Evolutionary conservation across 2,888 invertebrate genomes (phyloP).

Genomic region (Hofmannophila pseudospretella): DNA sequence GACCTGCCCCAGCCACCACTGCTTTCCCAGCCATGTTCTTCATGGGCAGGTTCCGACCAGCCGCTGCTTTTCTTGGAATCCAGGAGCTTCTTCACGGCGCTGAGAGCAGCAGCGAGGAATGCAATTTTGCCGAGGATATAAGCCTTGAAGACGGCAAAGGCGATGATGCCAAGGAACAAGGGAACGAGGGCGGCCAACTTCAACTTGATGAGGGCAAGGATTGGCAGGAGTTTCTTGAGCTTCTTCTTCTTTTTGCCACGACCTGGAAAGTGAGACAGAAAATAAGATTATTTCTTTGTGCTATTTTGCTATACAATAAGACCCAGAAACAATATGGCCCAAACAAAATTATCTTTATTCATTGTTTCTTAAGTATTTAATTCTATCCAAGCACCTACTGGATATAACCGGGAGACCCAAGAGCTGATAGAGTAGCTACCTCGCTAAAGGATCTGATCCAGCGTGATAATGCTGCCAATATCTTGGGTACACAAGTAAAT

Average conservation of each 20-base stretch:
- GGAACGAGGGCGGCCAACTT: slow-evolving; percentile 87
- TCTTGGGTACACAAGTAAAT: too few relatives aligned
- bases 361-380: too few relatives aligned
- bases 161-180: slow-evolving; percentile 84
- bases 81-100: slow-evolving; percentile 82
- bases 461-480: too few relatives aligned
- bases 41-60: slow-evolving; percentile 82
- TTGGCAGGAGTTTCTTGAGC: slow-evolving; percentile 85
- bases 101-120: slow-evolving; percentile 85
- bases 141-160: slow-evolving; percentile 90
- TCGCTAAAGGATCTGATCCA: too few relatives aligned
- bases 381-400: too few relatives aligned
- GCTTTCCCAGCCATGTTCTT: slow-evolving; percentile 71
- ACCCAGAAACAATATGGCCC: too few relatives aligned
- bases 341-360: too few relatives aligned
- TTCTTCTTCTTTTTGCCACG: slow-evolving; percentile 90
- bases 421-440: too few relatives aligned
- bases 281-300: too few relatives aligned
- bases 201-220: slow-evolving; percentile 86
- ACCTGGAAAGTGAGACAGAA: slow-evolving; percentile 70
- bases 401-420: too few relatives aligned
- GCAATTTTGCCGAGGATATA: slow-evolving; percentile 90
- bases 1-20: slow-evolving; percentile 83
- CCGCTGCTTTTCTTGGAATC: slow-evolving; percentile 83
- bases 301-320: too few relatives aligned